Evolutionary conservation across 2,797 vertebrate genomes (phyloP), one percentile per base, ranked within the genome.

Genomic region (Saxicola maurus): DNA sequence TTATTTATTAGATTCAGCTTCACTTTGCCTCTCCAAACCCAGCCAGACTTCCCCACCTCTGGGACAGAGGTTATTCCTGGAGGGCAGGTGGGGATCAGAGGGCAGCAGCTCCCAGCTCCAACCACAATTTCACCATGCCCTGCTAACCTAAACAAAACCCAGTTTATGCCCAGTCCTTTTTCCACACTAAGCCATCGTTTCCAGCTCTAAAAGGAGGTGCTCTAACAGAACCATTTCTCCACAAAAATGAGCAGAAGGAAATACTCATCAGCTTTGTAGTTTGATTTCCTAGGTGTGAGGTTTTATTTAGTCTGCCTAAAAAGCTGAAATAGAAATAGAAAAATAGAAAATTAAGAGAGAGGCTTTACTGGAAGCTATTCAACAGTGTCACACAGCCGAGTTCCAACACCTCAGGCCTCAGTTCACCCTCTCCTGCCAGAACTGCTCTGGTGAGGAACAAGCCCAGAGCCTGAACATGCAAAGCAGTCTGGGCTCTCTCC

Each of bases 331-430:
- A 77, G 25, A 24, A 24, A 71, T 10, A 42, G 16, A 56, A 48
- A 40, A 55, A 30, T 0, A 62, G 25, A 64, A 66, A 74, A 43
- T 0, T 0, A 81, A 53, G 35, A 3, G 38, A 68, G 23, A 69
- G 16, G 42, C 13, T 83, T 59, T 19, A 25, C 20, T n/a, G 31
- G 28, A 59, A 73, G 40, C 25, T 11, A 49, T 3, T 64, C 57
- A 61, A 42, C 21, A 62, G 40, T 0, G 0, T 13, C 72, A 51
- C 24, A 21, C 0, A 0, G 56, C 37, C 0, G 0, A 75, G 62
- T 13, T 35, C 11, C 46, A 48, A 4, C 0, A 0, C 25, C 69
- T 60, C 46, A 42, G 57, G 69, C 49, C 60, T 64, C n/a, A 18
- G 69, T n/a, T 66, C 10, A 1, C 11, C 11, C 6, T 17, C 69